A percentile compares a stretch with the other conserved stretches of the same genome.
phyloP scores from a whole-genome alignment of 2,888 invertebrate species.

The Clitarchus hookeri region DNA sequence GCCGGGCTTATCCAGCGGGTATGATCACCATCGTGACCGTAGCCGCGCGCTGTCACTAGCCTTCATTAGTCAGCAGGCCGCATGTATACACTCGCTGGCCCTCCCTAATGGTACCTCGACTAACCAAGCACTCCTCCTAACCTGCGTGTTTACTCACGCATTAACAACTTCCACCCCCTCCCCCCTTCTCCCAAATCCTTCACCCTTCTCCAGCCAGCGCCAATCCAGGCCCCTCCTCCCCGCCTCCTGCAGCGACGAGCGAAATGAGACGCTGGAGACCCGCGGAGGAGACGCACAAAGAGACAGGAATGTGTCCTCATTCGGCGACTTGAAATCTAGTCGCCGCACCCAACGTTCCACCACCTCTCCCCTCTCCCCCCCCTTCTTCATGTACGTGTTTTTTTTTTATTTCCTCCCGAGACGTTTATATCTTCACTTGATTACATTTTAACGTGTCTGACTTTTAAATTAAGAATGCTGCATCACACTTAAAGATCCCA shows the following conservation, averaged over 20 bases:
- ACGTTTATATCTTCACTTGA: slow-evolving; percentile 21
- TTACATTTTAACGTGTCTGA: slow-evolving; percentile 24
- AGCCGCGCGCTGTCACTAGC: no score
- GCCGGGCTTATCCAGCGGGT: neutral
- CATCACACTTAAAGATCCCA: slow-evolving; percentile 19
- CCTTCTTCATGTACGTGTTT: neutral
- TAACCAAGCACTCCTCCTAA: neutral
- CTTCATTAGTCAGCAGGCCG: neutral
- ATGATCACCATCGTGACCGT: no score
- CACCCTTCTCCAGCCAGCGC: no score
- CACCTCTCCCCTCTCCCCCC: neutral
- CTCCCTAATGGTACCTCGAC: neutral
- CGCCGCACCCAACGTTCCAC: neutral
- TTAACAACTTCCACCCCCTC: neutral
- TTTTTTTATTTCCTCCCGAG: slow-evolving; percentile 20
- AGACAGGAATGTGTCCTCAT: neutral
- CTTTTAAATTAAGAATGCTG: slow-evolving; percentile 21
- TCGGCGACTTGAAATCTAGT: neutral
- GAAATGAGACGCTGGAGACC: neutral
- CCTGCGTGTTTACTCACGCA: neutral
- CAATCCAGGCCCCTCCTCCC: no score
- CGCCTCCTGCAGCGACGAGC: no score
- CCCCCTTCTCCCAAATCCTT: no score
- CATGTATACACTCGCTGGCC: neutral
- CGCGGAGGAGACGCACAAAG: neutral